phyloP scores from a whole-genome alignment of 2,113 vertebrate species.

The Hemibagrus wyckioides region DNA sequence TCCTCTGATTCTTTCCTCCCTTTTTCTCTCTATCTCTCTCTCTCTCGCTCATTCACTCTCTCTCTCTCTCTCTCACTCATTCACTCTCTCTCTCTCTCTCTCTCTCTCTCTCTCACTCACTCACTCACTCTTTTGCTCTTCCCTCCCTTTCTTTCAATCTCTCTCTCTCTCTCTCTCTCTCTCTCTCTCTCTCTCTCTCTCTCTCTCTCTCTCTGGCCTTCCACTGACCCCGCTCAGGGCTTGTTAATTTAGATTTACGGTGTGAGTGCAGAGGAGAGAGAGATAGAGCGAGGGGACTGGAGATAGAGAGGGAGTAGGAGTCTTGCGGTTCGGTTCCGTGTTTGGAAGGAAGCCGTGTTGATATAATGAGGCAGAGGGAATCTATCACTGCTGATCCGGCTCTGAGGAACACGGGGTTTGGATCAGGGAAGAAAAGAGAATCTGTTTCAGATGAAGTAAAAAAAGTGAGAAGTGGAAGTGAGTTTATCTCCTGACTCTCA shows the following conservation, averaged over 20 bases:
- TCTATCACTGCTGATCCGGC: conserved; percentile 33
- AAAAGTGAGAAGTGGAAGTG: neutral
- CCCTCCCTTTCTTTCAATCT: neutral
- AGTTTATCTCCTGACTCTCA: neutral
- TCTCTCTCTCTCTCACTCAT: conserved; percentile 46
- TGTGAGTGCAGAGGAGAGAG: conserved; percentile 60
- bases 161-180: conserved; percentile 47
- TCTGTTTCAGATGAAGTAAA: conserved; percentile 22
- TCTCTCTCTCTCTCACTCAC: conserved; percentile 45
- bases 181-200: conserved; percentile 12
- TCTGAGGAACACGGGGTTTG: neutral
- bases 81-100: neutral
- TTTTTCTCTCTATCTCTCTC: neutral
- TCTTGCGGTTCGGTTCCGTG: conserved; percentile 24
- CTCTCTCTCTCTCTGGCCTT: conserved; percentile 59
- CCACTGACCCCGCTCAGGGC: conserved; percentile 70
- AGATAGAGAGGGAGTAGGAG: conserved; percentile 67
- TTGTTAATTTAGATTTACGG: conserved; percentile 82
- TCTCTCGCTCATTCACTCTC: neutral
- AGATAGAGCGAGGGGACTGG: conserved; percentile 47
- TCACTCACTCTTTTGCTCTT: too few relatives aligned
- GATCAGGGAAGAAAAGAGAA: conserved; percentile 25
- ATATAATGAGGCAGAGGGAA: conserved; percentile 50
- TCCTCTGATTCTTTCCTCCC: neutral
- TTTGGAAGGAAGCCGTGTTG: conserved; percentile 46